These are phyloP conservation scores for Lampris megalopsis DNA, from an alignment of 2,113 vertebrate species.

Conservation along the genomic window DNA sequence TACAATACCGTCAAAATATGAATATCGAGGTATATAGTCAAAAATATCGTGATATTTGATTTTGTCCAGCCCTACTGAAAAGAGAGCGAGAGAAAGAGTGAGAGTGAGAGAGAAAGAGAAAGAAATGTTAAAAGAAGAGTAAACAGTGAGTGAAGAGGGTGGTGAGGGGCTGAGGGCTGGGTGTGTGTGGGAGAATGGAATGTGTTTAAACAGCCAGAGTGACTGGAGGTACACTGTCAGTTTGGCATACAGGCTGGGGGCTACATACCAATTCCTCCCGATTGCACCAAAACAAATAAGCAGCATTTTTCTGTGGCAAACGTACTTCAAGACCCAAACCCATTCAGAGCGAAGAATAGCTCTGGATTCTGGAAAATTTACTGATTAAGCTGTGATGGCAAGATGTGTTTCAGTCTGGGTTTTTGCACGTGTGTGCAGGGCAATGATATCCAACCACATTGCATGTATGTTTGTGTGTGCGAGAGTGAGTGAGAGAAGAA, in stretches of 20 bases:
- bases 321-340: too few species aligned
- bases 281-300: conserved; percentile 38
- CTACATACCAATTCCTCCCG: conserved; percentile 18
- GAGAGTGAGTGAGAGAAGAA: not conserved
- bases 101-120: not conserved
- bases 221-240: conserved; percentile 49
- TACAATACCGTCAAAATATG: too few species aligned
- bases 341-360: too few species aligned
- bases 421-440: too few species aligned
- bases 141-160: conserved; percentile 40
- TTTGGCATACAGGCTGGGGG: conserved; percentile 36
- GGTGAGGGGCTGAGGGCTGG: conserved; percentile 26
- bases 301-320: conserved; percentile 21
- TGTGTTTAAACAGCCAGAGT: conserved; percentile 43
- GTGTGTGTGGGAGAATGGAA: conserved; percentile 55
- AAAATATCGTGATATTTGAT: too few species aligned
- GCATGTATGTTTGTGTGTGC: too few species aligned
- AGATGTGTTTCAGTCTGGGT: too few species aligned
- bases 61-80: not conserved
- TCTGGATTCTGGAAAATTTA: too few species aligned
- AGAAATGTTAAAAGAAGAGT: conserved; percentile 27
- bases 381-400: too few species aligned
- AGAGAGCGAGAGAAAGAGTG: not conserved
- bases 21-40: not conserved
- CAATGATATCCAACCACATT: too few species aligned